These are phyloP conservation scores for Pituophis catenifer DNA, from an alignment of 2,113 vertebrate species.

Conservation along the genomic window DNA sequence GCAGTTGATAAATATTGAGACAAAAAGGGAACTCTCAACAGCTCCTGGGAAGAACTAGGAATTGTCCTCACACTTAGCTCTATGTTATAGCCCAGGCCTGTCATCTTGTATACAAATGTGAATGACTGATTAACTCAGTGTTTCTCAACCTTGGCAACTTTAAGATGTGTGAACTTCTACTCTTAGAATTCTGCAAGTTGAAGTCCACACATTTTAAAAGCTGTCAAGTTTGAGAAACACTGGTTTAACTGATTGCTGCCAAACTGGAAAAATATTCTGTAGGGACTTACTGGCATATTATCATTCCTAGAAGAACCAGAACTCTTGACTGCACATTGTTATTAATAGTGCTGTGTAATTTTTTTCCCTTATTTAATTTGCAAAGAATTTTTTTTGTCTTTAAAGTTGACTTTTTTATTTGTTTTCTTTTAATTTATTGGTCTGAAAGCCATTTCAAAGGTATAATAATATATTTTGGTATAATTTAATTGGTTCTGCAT, in stretches of 20 bases:
- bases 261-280: slow-evolving; percentile 91
- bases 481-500: slow-evolving; percentile 83
- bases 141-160: background rate
- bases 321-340: slow-evolving; percentile 99
- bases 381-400: slow-evolving; percentile 73
- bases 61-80: slow-evolving; percentile 24
- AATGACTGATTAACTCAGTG: slow-evolving; percentile 56
- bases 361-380: slow-evolving; percentile 78
- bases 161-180: background rate
- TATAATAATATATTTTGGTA: slow-evolving; percentile 86
- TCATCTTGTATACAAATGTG: slow-evolving; percentile 76
- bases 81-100: slow-evolving; percentile 63
- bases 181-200: background rate
- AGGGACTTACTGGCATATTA: slow-evolving; percentile 84
- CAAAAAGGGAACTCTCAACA: background rate
- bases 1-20: slow-evolving; percentile 29
- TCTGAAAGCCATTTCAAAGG: slow-evolving; percentile 94
- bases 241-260: slow-evolving; percentile 78
- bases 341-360: slow-evolving; percentile 87
- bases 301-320: slow-evolving; percentile 77
- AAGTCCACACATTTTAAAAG: background rate
- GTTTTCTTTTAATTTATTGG: slow-evolving; percentile 94
- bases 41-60: slow-evolving; percentile 25
- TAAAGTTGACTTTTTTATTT: slow-evolving; percentile 82
- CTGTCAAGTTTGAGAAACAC: background rate